Percentiles rank a stretch among this genome's conserved stretches.
Evolutionary conservation across 2,113 vertebrate genomes (phyloP).

Genomic region (Lipotes vexillifer): DNA sequence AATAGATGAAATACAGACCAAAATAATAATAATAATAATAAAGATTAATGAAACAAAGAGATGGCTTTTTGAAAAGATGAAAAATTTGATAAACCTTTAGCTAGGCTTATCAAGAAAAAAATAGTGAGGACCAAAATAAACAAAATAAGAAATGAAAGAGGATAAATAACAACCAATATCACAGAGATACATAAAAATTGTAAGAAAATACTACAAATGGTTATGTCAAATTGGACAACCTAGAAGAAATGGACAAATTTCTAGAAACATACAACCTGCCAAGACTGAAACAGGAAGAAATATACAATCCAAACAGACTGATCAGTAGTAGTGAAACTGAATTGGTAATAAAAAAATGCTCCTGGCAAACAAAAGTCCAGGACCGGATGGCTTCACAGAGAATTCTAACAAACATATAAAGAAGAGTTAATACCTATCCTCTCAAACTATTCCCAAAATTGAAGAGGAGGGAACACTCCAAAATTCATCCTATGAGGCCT

Average conservation of each 20-base stretch:
- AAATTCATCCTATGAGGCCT: background rate
- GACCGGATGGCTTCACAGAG: background rate
- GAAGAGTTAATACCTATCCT: background rate
- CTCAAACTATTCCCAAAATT: background rate
- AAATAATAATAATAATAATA: background rate
- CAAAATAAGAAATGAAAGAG: background rate
- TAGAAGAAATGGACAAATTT: too few relatives aligned
- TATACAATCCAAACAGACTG: too few relatives aligned
- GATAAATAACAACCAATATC: background rate
- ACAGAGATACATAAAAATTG: background rate
- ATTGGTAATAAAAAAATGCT: background rate
- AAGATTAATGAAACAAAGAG: background rate
- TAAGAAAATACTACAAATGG: background rate
- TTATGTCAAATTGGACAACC: background rate
- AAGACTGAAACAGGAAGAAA: too few relatives aligned
- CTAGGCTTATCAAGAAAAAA: background rate
- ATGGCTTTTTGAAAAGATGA: background rate
- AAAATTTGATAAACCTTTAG: background rate
- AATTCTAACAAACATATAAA: background rate
- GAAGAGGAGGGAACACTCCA: background rate
- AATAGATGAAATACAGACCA: background rate
- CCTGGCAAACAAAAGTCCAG: background rate
- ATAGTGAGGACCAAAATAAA: background rate
- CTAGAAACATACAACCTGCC: too few relatives aligned
- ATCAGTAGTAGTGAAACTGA: too few relatives aligned